Evolutionary conservation across 2,888 invertebrate species (phyloP).

Genomic region (Smittia sp.): DNA sequence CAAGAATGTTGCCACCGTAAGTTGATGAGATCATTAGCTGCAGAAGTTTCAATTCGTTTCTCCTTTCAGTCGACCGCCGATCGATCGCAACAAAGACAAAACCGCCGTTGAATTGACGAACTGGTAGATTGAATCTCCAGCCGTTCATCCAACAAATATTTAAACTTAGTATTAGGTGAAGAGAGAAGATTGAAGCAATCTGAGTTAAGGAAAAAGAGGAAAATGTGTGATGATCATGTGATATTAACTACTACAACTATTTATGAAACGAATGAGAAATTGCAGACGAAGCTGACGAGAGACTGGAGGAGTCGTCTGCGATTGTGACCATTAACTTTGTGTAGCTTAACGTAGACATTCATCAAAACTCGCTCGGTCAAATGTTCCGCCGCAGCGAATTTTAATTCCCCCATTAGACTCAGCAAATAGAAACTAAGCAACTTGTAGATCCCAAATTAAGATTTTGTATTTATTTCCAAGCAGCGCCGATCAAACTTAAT

Average conservation of each 20-base stretch:
- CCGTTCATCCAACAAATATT: neutral
- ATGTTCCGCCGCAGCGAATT: too few relatives aligned
- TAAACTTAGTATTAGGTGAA: neutral
- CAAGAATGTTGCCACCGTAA: slow-evolving; percentile 54
- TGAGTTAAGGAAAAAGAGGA: neutral
- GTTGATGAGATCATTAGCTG: too few relatives aligned
- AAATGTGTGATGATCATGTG: slow-evolving; percentile 41
- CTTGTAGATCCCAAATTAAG: too few relatives aligned
- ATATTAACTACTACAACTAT: slow-evolving; percentile 38
- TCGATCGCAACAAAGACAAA: slow-evolving; percentile 37
- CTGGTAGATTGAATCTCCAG: slow-evolving; percentile 11
- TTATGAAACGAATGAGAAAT: slow-evolving; percentile 1
- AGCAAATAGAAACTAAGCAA: too few relatives aligned
- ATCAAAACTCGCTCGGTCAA: neutral
- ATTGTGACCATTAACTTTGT: neutral
- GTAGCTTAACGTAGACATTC: slow-evolving; percentile 19
- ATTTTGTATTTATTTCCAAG: too few relatives aligned
- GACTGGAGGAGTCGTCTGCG: neutral
- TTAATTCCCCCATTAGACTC: too few relatives aligned
- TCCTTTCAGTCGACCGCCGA: slow-evolving; percentile 33
- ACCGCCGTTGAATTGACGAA: slow-evolving; percentile 24
- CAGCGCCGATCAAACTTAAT: too few relatives aligned
- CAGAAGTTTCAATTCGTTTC: neutral
- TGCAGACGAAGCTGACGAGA: neutral
- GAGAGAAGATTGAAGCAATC: neutral